Conservation (phyloP, 2,797 vertebrate species). For the Sebastes hubbsi region DNA sequence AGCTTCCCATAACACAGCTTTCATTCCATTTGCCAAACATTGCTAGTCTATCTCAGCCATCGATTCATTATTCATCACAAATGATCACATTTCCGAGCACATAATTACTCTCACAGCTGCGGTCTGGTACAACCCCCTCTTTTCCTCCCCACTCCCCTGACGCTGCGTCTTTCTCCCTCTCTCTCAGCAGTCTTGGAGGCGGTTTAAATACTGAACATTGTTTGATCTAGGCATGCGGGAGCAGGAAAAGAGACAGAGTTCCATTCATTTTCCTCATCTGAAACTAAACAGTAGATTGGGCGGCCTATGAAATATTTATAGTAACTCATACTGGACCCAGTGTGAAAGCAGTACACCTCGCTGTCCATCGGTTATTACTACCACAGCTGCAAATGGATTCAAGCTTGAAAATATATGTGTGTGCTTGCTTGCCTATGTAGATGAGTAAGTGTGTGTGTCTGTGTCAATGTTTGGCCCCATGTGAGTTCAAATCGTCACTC, state of each 20-base stretch:
- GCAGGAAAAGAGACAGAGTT: constrained; percentile 70
- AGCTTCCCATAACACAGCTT: constrained; percentile 53
- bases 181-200: constrained; percentile 83
- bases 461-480: constrained; percentile 25
- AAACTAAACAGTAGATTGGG: constrained; percentile 96
- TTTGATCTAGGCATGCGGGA: constrained; percentile 93
- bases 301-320: constrained; percentile 96
- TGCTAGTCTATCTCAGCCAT: constrained; percentile 77
- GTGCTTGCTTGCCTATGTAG: constrained; percentile 12
- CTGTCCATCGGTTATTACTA: constrained; percentile 89
- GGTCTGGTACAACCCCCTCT: constrained; percentile 61
- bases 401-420: constrained; percentile 15
- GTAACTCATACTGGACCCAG: constrained; percentile 84
- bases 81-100: constrained; percentile 80
- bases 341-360: constrained; percentile 83
- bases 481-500: constrained; percentile 31
- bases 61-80: constrained; percentile 82
- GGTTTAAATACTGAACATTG: constrained; percentile 92
- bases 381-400: constrained; percentile 83
- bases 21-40: constrained; percentile 73
- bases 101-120: constrained; percentile 83
- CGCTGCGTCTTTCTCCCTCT: constrained; percentile 49
- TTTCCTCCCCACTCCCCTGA: constrained; percentile 32
- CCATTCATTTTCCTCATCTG: constrained; percentile 90
- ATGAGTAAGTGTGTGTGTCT: constrained; percentile 1